Evolutionary conservation across 1,140 invertebrate genomes (phyloP).

Genomic region (Antheraea pernyi): DNA sequence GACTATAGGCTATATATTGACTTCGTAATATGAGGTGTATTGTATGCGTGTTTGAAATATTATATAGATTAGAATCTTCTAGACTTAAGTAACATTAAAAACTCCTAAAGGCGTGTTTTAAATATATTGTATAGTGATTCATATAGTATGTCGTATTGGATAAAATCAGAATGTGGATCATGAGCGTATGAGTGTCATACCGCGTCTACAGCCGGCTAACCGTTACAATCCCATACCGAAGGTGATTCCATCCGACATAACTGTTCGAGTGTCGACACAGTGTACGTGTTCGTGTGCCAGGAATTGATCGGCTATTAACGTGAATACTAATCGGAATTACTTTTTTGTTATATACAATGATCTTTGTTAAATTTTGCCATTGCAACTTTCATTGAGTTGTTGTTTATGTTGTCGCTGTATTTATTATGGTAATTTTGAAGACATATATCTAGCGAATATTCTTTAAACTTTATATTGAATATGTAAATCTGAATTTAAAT

Average conservation of each 20-base stretch:
- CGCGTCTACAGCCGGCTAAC: background rate
- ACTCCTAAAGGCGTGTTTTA: too few relatives aligned
- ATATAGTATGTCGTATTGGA: too few relatives aligned
- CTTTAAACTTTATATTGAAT: too few relatives aligned
- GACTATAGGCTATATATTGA: too few relatives aligned
- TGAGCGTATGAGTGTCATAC: background rate
- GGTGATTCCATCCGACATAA: constrained; percentile 7
- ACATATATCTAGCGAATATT: too few relatives aligned
- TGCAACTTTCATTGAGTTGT: background rate
- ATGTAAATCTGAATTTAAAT: too few relatives aligned
- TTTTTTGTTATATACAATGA: background rate
- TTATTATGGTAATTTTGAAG: too few relatives aligned
- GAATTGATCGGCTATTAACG: constrained; percentile 2
- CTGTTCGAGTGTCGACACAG: constrained; percentile 4
- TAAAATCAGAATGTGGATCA: background rate
- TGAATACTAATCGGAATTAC: constrained; percentile 4
- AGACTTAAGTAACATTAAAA: too few relatives aligned
- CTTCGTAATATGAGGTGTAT: too few relatives aligned
- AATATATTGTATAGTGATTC: too few relatives aligned
- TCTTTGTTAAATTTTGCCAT: background rate
- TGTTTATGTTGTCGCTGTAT: background rate
- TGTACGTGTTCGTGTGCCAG: constrained; percentile 6
- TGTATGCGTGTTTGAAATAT: too few relatives aligned
- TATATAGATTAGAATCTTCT: too few relatives aligned
- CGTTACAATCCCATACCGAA: constrained; percentile 1